A percentile compares a stretch with the other conserved stretches of the same genome.
phyloP scores from a whole-genome alignment of 2,888 invertebrate species.

The Pseudoips prasinana region DNA sequence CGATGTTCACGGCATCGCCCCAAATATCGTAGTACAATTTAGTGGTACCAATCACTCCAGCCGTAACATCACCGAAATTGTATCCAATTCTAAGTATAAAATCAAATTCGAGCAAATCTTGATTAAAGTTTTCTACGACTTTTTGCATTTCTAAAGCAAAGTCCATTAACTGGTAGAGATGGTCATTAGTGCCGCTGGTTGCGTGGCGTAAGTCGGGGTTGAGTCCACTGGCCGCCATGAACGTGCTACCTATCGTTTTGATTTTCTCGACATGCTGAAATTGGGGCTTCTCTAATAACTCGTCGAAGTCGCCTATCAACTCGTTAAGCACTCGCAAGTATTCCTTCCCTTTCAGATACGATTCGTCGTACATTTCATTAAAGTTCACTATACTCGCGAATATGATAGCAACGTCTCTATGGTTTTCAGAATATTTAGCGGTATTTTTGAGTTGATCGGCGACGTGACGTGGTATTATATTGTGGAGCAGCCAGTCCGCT shows the following conservation, averaged over 20 bases:
- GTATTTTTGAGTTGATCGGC: conserved; percentile 96
- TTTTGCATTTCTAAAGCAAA: conserved; percentile 96
- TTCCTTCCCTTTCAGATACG: conserved; percentile 96
- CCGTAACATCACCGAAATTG: conserved; percentile 97
- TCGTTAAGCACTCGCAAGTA: conserved; percentile 97
- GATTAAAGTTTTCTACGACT: conserved; percentile 93
- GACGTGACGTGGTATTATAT: conserved; percentile 98
- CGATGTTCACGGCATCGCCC: conserved; percentile 99
- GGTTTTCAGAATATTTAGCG: conserved; percentile 96
- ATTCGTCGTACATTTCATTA: conserved; percentile 98
- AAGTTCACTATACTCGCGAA: conserved; percentile 99
- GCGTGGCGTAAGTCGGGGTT: conserved; percentile 89
- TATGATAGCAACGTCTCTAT: conserved; percentile 95
- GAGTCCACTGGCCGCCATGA: conserved; percentile 98
- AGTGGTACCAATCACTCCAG: conserved; percentile 97
- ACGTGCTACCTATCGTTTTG: conserved; percentile 97
- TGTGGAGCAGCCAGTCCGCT: conserved; percentile 97
- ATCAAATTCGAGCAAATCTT: conserved; percentile 94
- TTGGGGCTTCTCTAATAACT: conserved; percentile 90
- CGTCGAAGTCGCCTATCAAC: conserved; percentile 97
- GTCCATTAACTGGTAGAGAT: conserved; percentile 94
- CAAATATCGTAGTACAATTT: conserved; percentile 98
- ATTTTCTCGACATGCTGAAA: conserved; percentile 97
- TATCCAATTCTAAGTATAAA: conserved; percentile 93
- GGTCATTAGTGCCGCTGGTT: conserved; percentile 87